These are phyloP conservation scores for Acomys russatus DNA, from an alignment of 2,797 vertebrate genomes.

Conservation along the genomic window DNA sequence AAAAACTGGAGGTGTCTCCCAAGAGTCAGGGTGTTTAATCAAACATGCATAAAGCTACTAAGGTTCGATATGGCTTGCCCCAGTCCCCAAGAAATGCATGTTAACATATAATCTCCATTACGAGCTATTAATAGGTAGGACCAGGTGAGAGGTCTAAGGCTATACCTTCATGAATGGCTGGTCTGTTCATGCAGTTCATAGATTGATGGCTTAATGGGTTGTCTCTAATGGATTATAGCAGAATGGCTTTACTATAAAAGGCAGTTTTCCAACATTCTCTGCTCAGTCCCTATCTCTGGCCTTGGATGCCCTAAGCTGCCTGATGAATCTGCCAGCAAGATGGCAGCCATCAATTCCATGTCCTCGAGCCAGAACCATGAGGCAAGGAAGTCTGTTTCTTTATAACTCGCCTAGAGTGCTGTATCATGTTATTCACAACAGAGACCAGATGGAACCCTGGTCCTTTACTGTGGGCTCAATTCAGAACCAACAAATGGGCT, in stretches of 20 bases:
- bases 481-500: not conserved
- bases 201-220: not conserved
- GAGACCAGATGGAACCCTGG: not conserved
- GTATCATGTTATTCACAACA: not conserved
- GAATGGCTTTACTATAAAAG: not conserved
- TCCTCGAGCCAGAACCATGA: not conserved
- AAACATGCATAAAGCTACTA: rapidly evolving
- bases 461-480: not conserved
- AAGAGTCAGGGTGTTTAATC: not conserved
- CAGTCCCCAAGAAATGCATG: not conserved
- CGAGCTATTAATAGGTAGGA: not conserved
- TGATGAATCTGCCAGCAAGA: not conserved
- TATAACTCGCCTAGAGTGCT: not conserved
- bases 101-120: not conserved
- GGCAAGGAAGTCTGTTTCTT: not conserved
- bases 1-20: not conserved
- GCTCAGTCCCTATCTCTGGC: not conserved
- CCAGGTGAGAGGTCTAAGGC: not conserved
- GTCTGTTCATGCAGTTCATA: no score
- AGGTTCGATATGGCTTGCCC: not conserved
- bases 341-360: not conserved
- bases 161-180: not conserved
- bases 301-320: not conserved
- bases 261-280: not conserved
- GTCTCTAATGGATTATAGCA: not conserved